These are phyloP conservation scores for Hydrocynus forskahlii DNA, from an alignment of 2,797 vertebrate species.

Conservation along the genomic window DNA sequence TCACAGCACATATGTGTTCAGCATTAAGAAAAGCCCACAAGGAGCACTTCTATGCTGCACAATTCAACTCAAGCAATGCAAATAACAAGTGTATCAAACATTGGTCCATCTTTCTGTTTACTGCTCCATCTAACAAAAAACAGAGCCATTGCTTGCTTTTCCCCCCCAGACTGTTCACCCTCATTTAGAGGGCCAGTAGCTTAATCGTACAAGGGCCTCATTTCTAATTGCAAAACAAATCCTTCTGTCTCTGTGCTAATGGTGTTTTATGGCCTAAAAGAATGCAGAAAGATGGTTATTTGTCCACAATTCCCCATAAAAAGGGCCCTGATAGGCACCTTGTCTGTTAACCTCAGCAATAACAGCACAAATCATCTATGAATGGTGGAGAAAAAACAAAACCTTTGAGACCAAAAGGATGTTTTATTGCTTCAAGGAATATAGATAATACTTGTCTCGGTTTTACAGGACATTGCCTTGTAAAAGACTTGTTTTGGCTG, in stretches of 20 bases:
- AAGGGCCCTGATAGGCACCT: conserved; percentile 52
- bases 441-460: conserved; percentile 65
- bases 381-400: conserved; percentile 62
- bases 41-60: not conserved
- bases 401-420: conserved; percentile 71
- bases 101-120: not conserved
- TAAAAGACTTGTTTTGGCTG: conserved; percentile 29
- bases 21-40: conserved; percentile 34
- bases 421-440: conserved; percentile 68
- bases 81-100: not conserved
- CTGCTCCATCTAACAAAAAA: not conserved
- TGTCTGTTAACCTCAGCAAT: conserved; percentile 54
- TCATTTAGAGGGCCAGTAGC: not conserved
- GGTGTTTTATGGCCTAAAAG: conserved; percentile 51
- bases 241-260: conserved; percentile 39
- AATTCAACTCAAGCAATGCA: not conserved
- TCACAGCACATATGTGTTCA: not conserved
- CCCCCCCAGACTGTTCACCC: not conserved
- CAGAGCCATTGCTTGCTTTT: not conserved
- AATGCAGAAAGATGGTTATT: conserved; percentile 52
- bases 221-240: conserved; percentile 50
- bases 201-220: conserved; percentile 13
- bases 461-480: conserved; percentile 43
- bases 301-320: conserved; percentile 52
- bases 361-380: conserved; percentile 58